Conservation (phyloP, 2,113 vertebrate species). For the Poeciliopsis turrubarensis region DNA sequence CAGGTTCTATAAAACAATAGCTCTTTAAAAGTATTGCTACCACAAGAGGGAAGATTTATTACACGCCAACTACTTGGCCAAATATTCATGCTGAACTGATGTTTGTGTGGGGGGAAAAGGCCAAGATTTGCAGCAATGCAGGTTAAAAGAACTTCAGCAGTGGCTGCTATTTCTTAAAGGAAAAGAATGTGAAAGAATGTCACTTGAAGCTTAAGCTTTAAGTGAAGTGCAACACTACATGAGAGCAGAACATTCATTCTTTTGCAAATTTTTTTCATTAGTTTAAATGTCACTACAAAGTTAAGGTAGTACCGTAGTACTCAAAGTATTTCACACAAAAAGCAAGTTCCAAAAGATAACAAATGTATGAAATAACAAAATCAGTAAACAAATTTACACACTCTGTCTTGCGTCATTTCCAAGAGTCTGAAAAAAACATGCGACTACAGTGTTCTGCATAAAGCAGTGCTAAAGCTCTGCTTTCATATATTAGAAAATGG, state of each 20-base stretch:
- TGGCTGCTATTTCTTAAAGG: slow-evolving; percentile 16
- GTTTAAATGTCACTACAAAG: background rate
- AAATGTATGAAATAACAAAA: no score
- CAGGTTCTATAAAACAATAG: slow-evolving; percentile 11
- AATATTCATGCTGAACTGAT: slow-evolving; percentile 20
- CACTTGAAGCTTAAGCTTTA: no score
- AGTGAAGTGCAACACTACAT: background rate
- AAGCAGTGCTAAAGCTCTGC: no score
- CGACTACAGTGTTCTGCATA: no score
- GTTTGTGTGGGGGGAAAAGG: slow-evolving; percentile 6
- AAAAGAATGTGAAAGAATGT: slow-evolving; percentile 21
- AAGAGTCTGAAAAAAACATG: no score
- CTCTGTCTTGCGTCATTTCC: no score
- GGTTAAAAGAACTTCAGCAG: slow-evolving; percentile 9
- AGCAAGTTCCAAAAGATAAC: no score
- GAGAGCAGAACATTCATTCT: background rate
- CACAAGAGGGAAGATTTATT: slow-evolving; percentile 17
- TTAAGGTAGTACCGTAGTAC: no score
- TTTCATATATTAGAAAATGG: no score
- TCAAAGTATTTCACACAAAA: no score
- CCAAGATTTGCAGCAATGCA: slow-evolving; percentile 11
- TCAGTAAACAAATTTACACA: no score
- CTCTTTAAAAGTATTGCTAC: slow-evolving; percentile 26
- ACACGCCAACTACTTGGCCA: slow-evolving; percentile 5
- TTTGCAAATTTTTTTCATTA: background rate